A percentile compares a stretch with the other conserved stretches of the same genome.
Conservation (phyloP, 2,888 invertebrate genomes). For the Philopedon plagiatum region DNA sequence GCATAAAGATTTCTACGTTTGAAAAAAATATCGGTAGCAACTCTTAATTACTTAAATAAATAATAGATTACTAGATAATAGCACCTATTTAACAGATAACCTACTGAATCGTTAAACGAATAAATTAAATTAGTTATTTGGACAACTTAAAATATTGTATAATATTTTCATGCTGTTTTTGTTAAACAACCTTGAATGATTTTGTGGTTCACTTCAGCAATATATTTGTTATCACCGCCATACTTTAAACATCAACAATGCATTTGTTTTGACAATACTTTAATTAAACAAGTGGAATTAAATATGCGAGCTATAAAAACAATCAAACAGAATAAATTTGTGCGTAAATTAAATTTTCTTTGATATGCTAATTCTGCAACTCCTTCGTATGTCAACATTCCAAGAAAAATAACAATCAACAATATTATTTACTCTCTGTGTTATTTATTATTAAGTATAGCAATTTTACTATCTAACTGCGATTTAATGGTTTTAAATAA, state of each 20-base stretch:
- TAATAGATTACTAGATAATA: too few species aligned
- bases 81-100: too few species aligned
- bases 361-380: neutral
- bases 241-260: neutral
- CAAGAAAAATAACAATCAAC: neutral
- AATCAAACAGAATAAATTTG: neutral
- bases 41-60: too few species aligned
- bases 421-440: neutral
- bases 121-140: too few species aligned
- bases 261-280: constrained; percentile 4
- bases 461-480: too few species aligned
- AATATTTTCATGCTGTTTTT: constrained; percentile 10
- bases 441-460: neutral
- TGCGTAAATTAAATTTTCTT: neutral
- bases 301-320: neutral
- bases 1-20: too few species aligned
- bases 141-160: too few species aligned
- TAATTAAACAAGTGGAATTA: neutral
- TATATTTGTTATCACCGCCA: neutral
- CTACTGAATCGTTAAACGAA: too few species aligned
- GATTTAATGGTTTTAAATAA: too few species aligned
- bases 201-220: neutral
- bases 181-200: neutral
- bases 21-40: too few species aligned
- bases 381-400: neutral